Evolutionary conservation across 2,797 vertebrate genomes (phyloP), one percentile per base, ranked within the genome.

Genomic region (Eupleurogrammus muticus): DNA sequence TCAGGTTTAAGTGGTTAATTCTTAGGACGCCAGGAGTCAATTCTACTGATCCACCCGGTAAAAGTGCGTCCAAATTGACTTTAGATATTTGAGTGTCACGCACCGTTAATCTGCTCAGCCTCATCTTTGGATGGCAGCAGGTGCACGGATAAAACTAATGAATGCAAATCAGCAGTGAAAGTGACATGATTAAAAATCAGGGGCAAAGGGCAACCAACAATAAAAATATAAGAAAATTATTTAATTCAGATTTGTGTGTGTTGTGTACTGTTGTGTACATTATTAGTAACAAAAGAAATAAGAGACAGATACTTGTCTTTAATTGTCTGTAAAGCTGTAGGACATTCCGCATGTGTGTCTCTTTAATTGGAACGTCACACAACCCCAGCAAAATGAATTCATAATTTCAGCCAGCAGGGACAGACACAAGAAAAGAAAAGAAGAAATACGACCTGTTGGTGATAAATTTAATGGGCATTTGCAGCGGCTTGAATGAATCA

Each of bases 81-180:
- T 34, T 57, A 66, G 54, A 79, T 83, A 80, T 80, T 24, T 72
- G 66, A 54, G 81, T 62, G 48, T 79, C 66, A 77, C 59, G 70
- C 77, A 73, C 66, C 9, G 16, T 64, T 79, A 73, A 75, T 77
- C 80, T 79, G 67, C 66, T 82, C 74, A 74, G 66, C 62, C 79
- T 84, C 77, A 77, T 83, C 67, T 78, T 66, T 83, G 79, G 85
- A 66, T 72, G 77, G 85, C 66, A 79, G 75, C 81, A 87, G 87
- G 81, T 87, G 75, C 78, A 74, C 51, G 73, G 73, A 75, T 85
- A 70, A 73, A 77, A 75, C 53, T 75, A 47, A 82, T 89, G 83
- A 85, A 86, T 84, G 81, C 65, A 84, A 85, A 87, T 81, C 28
- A 40, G 28, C 49, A 58, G 48, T 5, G 46, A 66, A 70, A 53